phyloP scores from a whole-genome alignment of 2,797 vertebrate genomes.

The Scolopax bukidnonensis region DNA sequence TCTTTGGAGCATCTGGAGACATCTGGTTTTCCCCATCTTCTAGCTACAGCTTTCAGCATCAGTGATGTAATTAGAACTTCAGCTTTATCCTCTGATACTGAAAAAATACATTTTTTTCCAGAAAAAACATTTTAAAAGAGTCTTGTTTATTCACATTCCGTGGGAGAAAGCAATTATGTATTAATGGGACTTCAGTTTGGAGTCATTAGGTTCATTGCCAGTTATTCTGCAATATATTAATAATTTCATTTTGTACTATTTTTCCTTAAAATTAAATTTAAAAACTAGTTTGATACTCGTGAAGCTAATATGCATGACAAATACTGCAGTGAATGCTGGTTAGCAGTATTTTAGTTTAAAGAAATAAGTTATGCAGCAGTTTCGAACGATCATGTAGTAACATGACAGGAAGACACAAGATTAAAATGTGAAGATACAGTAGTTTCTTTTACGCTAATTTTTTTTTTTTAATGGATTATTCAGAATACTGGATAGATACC shows the following conservation, averaged over 20 bases:
- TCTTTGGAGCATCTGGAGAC: not conserved
- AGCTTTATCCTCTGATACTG: not conserved
- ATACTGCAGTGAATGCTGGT: not conserved
- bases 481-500: not conserved
- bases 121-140: not conserved
- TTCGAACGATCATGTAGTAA: not conserved
- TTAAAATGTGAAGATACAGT: not conserved
- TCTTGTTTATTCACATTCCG: slow-evolving; percentile 1
- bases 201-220: not conserved
- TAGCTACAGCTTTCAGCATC: not conserved
- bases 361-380: not conserved
- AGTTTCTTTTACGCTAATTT: not conserved
- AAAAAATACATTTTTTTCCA: not conserved
- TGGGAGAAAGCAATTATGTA: not conserved
- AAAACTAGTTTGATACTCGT: not conserved
- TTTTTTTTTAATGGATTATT: not conserved
- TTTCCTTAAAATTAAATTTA: not conserved
- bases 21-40: not conserved
- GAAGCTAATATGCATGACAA: not conserved
- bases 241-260: not conserved
- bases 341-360: not conserved
- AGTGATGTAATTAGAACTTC: not conserved
- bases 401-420: not conserved
- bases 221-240: not conserved
- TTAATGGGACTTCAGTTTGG: not conserved